These are phyloP conservation scores for Chiloscyllium punctatum DNA, from an alignment of 2,797 vertebrate genomes.

Conservation along the genomic window DNA sequence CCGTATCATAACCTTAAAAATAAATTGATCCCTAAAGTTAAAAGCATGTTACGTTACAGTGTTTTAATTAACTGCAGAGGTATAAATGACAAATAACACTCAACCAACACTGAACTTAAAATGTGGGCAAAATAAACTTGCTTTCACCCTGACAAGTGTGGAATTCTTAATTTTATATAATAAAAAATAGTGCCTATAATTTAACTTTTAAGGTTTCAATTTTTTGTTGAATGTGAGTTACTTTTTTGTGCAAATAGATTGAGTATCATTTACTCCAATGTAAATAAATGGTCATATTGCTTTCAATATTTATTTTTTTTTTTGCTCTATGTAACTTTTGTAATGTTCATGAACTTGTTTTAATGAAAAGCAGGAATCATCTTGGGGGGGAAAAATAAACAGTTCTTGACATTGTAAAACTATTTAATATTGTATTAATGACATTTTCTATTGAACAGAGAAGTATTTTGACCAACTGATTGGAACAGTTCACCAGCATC, in stretches of 20 bases:
- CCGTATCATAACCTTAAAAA: neutral
- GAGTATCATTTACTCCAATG: no score
- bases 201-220: conserved; percentile 68
- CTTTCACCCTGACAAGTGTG: conserved; percentile 51
- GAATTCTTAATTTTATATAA: conserved; percentile 55
- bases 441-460: conserved; percentile 42
- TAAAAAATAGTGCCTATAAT: conserved; percentile 95
- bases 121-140: conserved; percentile 27
- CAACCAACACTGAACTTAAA: neutral
- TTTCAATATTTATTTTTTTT: conserved; percentile 72
- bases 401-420: conserved; percentile 64
- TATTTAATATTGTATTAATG: conserved; percentile 51
- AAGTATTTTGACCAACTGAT: neutral
- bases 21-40: conserved; percentile 15
- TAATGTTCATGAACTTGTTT: conserved; percentile 71
- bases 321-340: conserved; percentile 53
- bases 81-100: neutral
- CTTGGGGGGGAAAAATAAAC: conserved; percentile 58
- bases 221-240: conserved; percentile 71
- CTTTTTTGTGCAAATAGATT: conserved; percentile 78
- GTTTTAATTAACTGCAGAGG: neutral
- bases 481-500: neutral
- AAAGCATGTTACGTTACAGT: neutral
- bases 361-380: conserved; percentile 61
- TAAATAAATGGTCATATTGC: conserved; percentile 68